Evolutionary conservation across 1,140 invertebrate species (phyloP), one percentile per base, ranked within the genome.

Genomic region (Limonius californicus): DNA sequence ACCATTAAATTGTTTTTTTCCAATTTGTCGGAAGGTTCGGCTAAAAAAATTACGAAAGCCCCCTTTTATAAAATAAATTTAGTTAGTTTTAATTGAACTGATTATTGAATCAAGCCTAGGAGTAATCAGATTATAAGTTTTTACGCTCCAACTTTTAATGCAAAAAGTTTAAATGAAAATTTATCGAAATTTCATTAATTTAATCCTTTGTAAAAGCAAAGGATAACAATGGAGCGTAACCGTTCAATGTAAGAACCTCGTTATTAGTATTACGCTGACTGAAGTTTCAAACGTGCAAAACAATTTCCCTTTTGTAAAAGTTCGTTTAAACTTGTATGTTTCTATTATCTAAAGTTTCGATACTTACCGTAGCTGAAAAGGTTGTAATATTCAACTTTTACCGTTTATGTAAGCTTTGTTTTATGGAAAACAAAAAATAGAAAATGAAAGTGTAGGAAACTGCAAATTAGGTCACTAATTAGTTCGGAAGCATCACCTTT

Each of bases 161-260:
- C 16, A 45, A 45, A 45, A 45, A 45, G 42, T 45, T 45, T 45
- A 45, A 45, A 45, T 45, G 42, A 45, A 45, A 45, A n/a, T 45
- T 45, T 45, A 45, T 45, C 42, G 42, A 45, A 45, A 45, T 45
- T 45, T 45, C 42, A 45, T 45, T 45, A 45, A 45, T 45, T 15
- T 45, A 45, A 45, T 2, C 42, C 42, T 45, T 45, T 45, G 42
- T 45, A 45, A 45, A 2, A 45, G 42, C 42, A 45, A 45, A 45
- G 42, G 42, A 45, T 45, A 45, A 45, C 42, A 45, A 45, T 45
- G 42, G 16, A 45, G 42, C 42, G 42, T 45, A 45, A 45, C 42
- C 42, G 42, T 18, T n/a, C 16, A 12, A 45, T 45, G 14, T 45
- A 45, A 45, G 42, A n/a, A 45, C 42, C 42, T 45, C 42, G 14